Evolutionary conservation across 1,140 invertebrate species (phyloP).

Genomic region (Zaprionus africanus): DNA sequence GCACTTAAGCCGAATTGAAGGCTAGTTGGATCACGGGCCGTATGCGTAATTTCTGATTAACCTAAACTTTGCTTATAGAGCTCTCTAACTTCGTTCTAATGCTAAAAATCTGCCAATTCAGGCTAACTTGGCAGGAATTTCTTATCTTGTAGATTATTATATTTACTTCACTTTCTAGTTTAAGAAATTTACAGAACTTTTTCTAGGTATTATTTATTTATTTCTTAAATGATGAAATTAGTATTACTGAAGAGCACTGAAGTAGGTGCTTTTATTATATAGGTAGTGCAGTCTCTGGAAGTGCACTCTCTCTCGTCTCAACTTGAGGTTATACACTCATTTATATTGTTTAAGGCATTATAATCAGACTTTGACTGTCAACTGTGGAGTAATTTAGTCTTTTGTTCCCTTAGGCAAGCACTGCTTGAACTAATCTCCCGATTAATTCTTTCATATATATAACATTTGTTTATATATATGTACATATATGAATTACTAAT

Average conservation of each 20-base stretch:
- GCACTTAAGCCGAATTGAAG: not conserved
- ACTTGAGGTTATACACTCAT: too few relatives aligned
- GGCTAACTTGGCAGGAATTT: not conserved
- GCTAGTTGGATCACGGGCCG: slow-evolving; percentile 24
- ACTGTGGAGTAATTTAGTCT: not conserved
- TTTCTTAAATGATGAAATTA: not conserved
- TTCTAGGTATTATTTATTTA: not conserved
- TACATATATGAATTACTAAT: too few relatives aligned
- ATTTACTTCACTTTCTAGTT: not conserved
- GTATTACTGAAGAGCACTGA: not conserved
- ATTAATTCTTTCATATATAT: not conserved
- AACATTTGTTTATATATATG: too few relatives aligned
- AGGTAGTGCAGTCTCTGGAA: too few relatives aligned
- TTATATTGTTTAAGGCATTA: not conserved
- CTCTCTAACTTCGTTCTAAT: not conserved
- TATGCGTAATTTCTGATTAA: slow-evolving; percentile 40
- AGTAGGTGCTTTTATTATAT: not conserved
- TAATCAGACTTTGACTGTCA: not conserved
- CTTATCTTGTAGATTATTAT: not conserved
- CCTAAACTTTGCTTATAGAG: not conserved
- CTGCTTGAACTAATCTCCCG: not conserved
- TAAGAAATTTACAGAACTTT: not conserved
- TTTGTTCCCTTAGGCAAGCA: not conserved
- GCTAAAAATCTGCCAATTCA: not conserved
- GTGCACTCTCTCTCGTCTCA: too few relatives aligned